Evolutionary conservation across 2,113 vertebrate genomes (phyloP), one percentile per base, ranked within the genome.

Genomic region (Coptodon rendalli): DNA sequence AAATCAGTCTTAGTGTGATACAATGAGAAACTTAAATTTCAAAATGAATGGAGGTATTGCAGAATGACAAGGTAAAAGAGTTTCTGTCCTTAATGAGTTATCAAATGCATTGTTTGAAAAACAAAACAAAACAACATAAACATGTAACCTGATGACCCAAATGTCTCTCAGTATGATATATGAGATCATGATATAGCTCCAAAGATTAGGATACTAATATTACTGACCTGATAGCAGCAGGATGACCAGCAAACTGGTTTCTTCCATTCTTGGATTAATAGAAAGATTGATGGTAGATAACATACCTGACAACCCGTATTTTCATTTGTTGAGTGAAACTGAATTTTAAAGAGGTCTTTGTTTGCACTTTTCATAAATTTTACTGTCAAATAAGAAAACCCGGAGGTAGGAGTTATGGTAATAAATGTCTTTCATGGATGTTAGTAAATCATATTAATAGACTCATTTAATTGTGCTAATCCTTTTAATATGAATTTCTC

Each of bases 241-340:
- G 50, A 53, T 53, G 50, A 53, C 0, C 19, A 53, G 50, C 19
- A 53, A 53, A n/a, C 5, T n/a, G 50, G 19, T n/a, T 53, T 53
- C 19, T 53, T 53, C 50, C 50, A 53, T 53, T 53, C 50, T n/a
- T 53, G 8, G 50, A 0, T n/a, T n/a, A 52, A 52, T 52, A 52
- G 17, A 52, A 52, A 3, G 50, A n/a, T n/a, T 53, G 3, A 53
- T 53, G 50, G 1, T 53, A 9, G 50, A 53, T 53, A 53, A 53
- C 9, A n/a, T n/a, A 53, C 50, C 50, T n/a, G 50, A 52, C 50
- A n/a, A 52, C 17, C 19, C 0, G 1, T n/a, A n/a, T 53, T n/a
- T 53, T 53, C 50, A 53, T 53, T n/a, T n/a, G 50, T n/a, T n/a
- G 50, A 53, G 5, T 53, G 50, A 53, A 53, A n/a, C 17, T 53